A percentile compares a stretch with the other conserved stretches of the same genome.
These are phyloP conservation scores for Colossoma macropomum DNA, from an alignment of 2,113 vertebrate genomes.

Conservation along the genomic window DNA sequence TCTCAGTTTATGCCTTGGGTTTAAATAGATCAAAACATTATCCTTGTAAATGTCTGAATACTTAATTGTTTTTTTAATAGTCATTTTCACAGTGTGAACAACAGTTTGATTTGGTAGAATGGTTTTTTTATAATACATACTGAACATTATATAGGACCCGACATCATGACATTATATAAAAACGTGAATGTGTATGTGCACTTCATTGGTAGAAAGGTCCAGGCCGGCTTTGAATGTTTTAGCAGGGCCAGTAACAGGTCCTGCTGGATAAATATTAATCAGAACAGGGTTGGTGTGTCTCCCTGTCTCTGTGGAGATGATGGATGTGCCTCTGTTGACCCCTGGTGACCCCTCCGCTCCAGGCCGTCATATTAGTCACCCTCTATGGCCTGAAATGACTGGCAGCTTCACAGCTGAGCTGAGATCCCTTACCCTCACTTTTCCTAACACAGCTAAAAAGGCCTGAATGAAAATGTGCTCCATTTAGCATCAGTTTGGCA, in stretches of 20 bases:
- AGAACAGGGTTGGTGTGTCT: constrained; percentile 58
- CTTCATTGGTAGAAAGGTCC: background rate
- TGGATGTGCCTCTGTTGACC: constrained; percentile 67
- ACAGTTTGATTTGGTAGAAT: no score
- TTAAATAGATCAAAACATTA: no score
- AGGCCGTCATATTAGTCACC: constrained; percentile 45
- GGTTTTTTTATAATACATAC: no score
- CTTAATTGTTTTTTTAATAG: no score
- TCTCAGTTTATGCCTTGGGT: no score
- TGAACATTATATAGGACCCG: no score
- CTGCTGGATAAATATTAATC: constrained; percentile 50
- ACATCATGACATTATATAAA: no score
- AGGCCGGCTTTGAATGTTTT: background rate
- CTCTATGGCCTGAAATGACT: constrained; percentile 58
- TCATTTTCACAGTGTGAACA: no score
- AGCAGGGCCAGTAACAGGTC: constrained; percentile 26
- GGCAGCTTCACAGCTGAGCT: constrained; percentile 42
- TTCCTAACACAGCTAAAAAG: background rate
- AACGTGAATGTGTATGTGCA: no score
- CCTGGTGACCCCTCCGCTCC: constrained; percentile 55
- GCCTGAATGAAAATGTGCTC: background rate
- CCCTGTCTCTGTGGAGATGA: constrained; percentile 63
- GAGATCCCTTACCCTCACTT: background rate
- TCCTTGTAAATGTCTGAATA: no score
- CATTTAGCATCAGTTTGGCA: background rate